These are phyloP conservation scores for Cataglyphis livida DNA, from an alignment of 2,888 invertebrate genomes.

Conservation along the genomic window DNA sequence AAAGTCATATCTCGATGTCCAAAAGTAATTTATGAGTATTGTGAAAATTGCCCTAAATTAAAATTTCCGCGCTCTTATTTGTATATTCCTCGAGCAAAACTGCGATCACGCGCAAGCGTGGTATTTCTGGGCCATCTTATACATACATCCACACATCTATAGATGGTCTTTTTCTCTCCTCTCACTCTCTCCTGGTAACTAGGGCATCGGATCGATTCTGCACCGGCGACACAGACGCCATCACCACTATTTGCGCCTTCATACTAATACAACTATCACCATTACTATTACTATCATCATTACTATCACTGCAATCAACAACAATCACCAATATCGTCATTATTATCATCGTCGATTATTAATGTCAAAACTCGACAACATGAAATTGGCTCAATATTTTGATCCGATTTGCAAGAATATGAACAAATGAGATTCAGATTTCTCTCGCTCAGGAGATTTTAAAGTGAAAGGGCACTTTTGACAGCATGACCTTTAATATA, in stretches of 20 bases:
- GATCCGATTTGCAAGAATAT: constrained; percentile 55
- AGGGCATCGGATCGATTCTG: constrained; percentile 83
- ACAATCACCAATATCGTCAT: constrained; percentile 16
- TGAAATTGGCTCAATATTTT: constrained; percentile 28
- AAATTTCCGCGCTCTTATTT: neutral
- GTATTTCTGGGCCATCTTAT: constrained; percentile 1
- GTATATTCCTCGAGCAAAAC: neutral
- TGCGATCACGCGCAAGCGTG: neutral
- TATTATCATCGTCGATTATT: neutral
- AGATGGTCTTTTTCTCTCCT: constrained; percentile 43
- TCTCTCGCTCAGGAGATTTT: neutral
- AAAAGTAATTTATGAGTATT: neutral
- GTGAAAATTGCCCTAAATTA: neutral
- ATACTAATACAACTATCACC: constrained; percentile 76
- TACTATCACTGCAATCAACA: neutral
- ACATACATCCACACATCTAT: constrained; percentile 14
- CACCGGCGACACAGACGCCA: constrained; percentile 59
- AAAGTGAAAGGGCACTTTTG: neutral
- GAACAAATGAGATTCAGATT: neutral
- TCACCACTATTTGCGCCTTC: constrained; percentile 47
- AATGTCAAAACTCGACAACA: constrained; percentile 55
- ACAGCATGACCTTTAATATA: neutral
- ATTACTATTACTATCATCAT: constrained; percentile 65
- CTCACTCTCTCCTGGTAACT: constrained; percentile 78
- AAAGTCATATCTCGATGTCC: neutral